Evolutionary conservation across 2,888 invertebrate species (phyloP), one percentile per base, ranked within the genome.

Genomic region (Cancer borealis): DNA sequence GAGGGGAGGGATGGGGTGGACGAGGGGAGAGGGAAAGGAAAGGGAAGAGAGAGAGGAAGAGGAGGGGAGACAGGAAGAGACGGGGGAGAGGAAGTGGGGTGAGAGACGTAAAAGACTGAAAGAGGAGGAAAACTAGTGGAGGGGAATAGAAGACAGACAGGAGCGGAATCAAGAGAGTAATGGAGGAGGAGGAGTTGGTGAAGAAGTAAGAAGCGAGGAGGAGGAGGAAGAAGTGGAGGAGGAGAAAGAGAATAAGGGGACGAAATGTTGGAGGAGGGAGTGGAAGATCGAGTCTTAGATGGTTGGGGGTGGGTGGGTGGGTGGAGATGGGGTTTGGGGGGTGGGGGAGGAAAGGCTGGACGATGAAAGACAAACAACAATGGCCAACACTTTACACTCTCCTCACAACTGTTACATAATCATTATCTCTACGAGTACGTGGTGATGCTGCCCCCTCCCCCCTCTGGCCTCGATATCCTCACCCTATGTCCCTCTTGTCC

Each of bases 401-500:
- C 39, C 84, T 39, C 30, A 39, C 84, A 84, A 14, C 39, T 84
- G 84, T 84, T 84, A 84, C 84, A 84, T 39, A 84, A 84, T 14
- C 84, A 84, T 84, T 84, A 84, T 84, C 84, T 84, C 6, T 39
- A 30, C 84, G 84, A 84, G 84, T 39, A 30, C 39, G 39, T 12
- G 84, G 84, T 84, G 73, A 73, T 73, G 84, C 79, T 79, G 79
- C 39, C 89, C 89, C 89, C 89, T 39, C 30, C 26, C n/a, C 84
- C 17, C 49, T 26, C 12, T 30, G 49, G 30, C 89, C 17, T 46
- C 89, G n/a, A 26, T 3, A n/a, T 12, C 26, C 88, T 47, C 89
- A 49, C 89, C 88, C 87, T 87, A n/a, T 30, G n/a, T 84, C 84
- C 88, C 84, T 84, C 84, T 14, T 84, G 84, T 84, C 84, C 39